Conservation (phyloP, 2,888 invertebrate genomes). For the Acanthosoma haemorrhoidale region DNA sequence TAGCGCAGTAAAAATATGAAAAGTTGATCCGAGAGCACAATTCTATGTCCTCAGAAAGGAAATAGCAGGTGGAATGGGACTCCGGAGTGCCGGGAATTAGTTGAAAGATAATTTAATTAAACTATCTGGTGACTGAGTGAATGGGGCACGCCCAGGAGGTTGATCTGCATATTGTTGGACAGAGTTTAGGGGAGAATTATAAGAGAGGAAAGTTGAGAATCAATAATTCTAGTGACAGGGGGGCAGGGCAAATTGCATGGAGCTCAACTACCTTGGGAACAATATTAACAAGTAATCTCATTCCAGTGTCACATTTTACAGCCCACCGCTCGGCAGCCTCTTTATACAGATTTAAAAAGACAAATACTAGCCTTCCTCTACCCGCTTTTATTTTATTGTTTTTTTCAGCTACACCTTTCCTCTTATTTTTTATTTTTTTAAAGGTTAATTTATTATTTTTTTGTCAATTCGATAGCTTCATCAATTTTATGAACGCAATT, state of each 20-base stretch:
- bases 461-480: not conserved
- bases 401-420: no score
- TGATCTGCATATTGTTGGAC: constrained; percentile 15
- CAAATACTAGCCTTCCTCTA: not conserved
- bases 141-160: not conserved
- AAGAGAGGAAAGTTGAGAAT: constrained; percentile 4
- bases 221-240: constrained; percentile 15
- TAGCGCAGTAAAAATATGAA: no score
- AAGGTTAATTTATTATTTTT: not conserved
- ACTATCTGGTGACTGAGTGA: constrained; percentile 25
- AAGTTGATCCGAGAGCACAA: no score
- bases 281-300: constrained; percentile 39
- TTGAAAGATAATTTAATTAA: constrained; percentile 24
- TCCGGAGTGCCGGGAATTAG: no score
- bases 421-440: not conserved
- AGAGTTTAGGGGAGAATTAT: constrained; percentile 16
- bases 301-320: constrained; percentile 35
- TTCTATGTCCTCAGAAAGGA: no score
- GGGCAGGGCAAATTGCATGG: constrained; percentile 24
- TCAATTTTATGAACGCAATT: no score
- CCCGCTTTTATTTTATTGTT: not conserved
- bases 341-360: not conserved
- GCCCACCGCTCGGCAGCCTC: not conserved
- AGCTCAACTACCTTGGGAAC: constrained; percentile 34
- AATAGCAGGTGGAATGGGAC: no score